A percentile compares a stretch with the other conserved stretches of the same genome.
These are phyloP conservation scores for Oceanodroma tethys DNA, from an alignment of 2,113 vertebrate genomes.

Conservation along the genomic window DNA sequence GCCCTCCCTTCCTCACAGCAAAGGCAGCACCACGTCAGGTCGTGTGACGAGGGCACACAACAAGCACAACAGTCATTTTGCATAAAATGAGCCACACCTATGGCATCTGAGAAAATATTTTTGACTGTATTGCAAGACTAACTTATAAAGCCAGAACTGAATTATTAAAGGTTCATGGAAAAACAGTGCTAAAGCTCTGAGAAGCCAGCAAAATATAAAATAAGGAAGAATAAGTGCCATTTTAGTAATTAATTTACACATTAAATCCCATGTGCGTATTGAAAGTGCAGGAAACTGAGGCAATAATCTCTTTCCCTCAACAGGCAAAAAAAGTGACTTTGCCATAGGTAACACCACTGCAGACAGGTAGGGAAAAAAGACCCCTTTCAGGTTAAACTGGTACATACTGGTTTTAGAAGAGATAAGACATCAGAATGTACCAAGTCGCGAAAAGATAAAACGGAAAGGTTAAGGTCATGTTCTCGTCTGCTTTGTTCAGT, in stretches of 20 bases:
- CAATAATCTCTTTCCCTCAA: neutral
- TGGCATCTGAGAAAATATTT: neutral
- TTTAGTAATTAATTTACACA: neutral
- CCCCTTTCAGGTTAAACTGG: neutral
- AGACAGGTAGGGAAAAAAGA: neutral
- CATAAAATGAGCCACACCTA: neutral
- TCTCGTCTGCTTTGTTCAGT: neutral
- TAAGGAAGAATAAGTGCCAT: neutral
- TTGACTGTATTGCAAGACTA: neutral
- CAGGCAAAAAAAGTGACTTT: neutral
- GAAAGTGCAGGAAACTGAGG: neutral
- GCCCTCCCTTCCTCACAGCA: neutral
- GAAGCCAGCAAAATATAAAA: neutral
- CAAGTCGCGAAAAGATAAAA: neutral
- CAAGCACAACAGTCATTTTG: neutral
- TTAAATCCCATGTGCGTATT: neutral
- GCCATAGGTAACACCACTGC: neutral
- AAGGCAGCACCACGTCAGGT: neutral
- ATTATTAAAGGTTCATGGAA: neutral
- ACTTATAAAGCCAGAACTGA: neutral
- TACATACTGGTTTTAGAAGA: neutral
- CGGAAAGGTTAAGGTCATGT: neutral
- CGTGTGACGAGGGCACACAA: neutral
- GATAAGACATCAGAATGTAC: neutral
- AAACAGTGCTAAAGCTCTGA: neutral